Conservation (phyloP, 2,113 vertebrate species). For the Electrona antarctica region DNA sequence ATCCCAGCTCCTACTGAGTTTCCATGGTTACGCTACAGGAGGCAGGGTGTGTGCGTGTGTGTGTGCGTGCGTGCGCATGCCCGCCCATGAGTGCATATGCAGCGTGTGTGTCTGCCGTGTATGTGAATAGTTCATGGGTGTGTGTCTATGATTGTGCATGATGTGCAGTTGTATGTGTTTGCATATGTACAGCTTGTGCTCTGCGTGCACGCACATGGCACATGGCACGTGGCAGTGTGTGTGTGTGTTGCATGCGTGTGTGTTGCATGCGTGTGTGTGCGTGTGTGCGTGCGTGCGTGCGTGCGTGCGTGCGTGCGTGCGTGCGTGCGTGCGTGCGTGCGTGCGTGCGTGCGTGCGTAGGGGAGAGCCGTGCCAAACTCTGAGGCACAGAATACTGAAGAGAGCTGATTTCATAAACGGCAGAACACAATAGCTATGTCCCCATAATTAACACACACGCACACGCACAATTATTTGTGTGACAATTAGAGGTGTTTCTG, state of each 20-base stretch:
- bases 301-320: conserved; percentile 14
- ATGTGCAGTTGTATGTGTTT: conserved; percentile 4
- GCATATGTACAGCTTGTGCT: conserved; percentile 41
- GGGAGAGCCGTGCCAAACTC: conserved; percentile 25
- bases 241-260: conserved; percentile 1
- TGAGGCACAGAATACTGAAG: conserved; percentile 30
- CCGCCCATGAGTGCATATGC: conserved; percentile 9
- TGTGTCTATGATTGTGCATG: conserved; percentile 2
- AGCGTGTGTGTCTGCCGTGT: background rate
- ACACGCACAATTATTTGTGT: background rate
- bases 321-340: background rate
- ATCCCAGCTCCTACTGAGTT: conserved; percentile 67
- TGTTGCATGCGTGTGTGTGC: conserved; percentile 3
- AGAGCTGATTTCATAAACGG: conserved; percentile 15
- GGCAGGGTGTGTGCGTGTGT: conserved; percentile 44
- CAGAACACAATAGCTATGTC: background rate
- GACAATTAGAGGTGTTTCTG: conserved; percentile 20
- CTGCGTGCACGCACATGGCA: background rate
- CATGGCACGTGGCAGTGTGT: background rate
- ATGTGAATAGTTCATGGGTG: background rate
- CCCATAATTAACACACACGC: background rate
- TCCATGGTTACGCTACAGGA: conserved; percentile 71
- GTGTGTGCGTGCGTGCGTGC: conserved; percentile 20
- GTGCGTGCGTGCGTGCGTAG: conserved; percentile 12
- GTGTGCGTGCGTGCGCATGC: conserved; percentile 40